A percentile compares a stretch with the other conserved stretches of the same genome.
These are phyloP conservation scores for Microcebus tavaratra DNA, from an alignment of 2,113 vertebrate genomes.

Conservation along the genomic window DNA sequence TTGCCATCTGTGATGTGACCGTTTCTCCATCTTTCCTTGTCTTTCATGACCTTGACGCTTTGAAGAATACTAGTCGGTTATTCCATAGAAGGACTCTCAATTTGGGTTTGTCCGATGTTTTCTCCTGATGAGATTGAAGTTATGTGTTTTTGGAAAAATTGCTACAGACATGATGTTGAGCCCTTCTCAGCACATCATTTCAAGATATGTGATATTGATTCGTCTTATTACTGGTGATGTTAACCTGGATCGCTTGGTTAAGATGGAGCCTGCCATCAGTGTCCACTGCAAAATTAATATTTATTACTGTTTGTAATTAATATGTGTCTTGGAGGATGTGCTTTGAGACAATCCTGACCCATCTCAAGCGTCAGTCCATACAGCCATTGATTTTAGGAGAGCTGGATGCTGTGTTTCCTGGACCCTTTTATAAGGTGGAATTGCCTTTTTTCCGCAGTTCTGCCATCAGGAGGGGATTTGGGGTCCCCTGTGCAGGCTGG, in stretches of 20 bases:
- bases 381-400: background rate
- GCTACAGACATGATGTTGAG: background rate
- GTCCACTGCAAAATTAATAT: background rate
- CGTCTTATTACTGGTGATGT: background rate
- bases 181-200: background rate
- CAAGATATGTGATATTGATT: rapidly evolving
- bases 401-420: background rate
- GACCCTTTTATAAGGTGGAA: background rate
- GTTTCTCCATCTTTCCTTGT: background rate
- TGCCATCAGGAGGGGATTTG: background rate
- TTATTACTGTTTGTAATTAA: background rate
- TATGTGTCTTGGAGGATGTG: background rate
- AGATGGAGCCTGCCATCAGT: background rate
- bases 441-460: background rate
- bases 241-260: background rate
- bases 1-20: background rate
- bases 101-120: background rate
- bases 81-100: background rate
- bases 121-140: background rate
- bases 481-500: background rate
- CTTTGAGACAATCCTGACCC: background rate
- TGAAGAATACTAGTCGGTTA: background rate
- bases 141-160: background rate
- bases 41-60: background rate
- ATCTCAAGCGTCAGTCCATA: background rate